Percentiles rank a stretch among this genome's conserved stretches.
Conservation (phyloP, 2,888 invertebrate genomes). For the Sturmia bella region DNA sequence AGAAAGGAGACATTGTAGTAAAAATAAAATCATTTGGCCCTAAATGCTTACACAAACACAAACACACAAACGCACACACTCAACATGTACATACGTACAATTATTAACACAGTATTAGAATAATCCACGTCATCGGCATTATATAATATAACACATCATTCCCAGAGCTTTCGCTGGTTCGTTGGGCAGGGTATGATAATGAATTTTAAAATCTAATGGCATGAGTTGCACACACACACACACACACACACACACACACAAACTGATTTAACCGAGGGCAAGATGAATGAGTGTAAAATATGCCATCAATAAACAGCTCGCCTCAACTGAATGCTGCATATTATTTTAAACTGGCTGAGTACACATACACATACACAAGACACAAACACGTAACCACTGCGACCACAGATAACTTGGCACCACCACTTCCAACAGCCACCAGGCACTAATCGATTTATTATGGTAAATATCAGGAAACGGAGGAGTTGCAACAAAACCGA, state of each 20-base stretch:
- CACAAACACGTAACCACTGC: conserved; percentile 34
- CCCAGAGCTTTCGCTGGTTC: conserved; percentile 32
- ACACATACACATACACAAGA: conserved; percentile 21
- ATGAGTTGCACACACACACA: conserved; percentile 23
- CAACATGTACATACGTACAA: conserved; percentile 16
- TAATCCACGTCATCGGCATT: conserved; percentile 72
- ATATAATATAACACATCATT: conserved; percentile 63
- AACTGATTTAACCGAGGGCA: conserved; percentile 44
- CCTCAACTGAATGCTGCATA: conserved; percentile 39
- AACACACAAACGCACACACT: background rate
- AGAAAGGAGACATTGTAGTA: conserved; percentile 37
- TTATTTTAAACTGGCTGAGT: conserved; percentile 9
- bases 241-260: conserved; percentile 5
- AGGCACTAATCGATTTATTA: conserved; percentile 71
- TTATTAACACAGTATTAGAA: conserved; percentile 70
- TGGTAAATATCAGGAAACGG: conserved; percentile 69
- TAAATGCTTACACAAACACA: conserved; percentile 34
- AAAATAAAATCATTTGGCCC: conserved; percentile 61
- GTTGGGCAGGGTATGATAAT: background rate
- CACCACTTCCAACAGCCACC: conserved; percentile 50
- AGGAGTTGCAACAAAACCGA: conserved; percentile 47
- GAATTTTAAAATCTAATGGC: conserved; percentile 18
- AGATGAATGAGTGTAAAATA: conserved; percentile 71
- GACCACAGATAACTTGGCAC: conserved; percentile 67
- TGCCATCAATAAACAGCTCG: conserved; percentile 59